Percentiles rank a stretch among this genome's conserved stretches.
Conservation (phyloP, 1,140 invertebrate genomes). For the Asobara japonica region DNA sequence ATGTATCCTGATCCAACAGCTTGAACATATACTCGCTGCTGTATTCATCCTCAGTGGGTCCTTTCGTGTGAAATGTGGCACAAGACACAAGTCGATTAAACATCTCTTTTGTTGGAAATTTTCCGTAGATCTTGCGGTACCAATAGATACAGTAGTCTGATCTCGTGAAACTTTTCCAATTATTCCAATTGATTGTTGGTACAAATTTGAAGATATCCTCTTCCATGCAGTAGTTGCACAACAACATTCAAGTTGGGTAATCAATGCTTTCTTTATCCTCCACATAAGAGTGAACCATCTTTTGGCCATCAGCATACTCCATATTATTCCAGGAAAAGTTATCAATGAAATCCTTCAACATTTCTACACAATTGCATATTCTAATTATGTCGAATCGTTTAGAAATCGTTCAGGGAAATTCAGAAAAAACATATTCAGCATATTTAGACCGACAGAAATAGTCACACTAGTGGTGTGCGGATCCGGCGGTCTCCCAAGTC, state of each 20-base stretch:
- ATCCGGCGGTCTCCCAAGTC: too few species aligned
- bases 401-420: too few species aligned
- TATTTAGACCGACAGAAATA: too few species aligned
- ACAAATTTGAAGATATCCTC: not conserved
- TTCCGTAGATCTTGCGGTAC: not conserved
- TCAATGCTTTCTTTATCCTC: not conserved
- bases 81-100: not conserved
- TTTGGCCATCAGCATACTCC: not conserved
- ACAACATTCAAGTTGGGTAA: not conserved
- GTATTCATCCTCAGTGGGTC: not conserved
- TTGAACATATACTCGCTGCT: not conserved
- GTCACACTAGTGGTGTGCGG: too few species aligned
- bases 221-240: not conserved
- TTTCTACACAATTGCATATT: too few species aligned
- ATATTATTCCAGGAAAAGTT: not conserved
- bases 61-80: too few species aligned
- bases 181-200: not conserved
- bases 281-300: not conserved
- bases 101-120: not conserved
- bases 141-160: not conserved
- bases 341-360: not conserved
- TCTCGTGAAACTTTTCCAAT: not conserved
- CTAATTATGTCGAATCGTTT: too few species aligned
- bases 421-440: too few species aligned
- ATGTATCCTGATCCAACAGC: too few species aligned